Conservation (phyloP, 2,113 vertebrate genomes). For the Myotis yumanensis region DNA sequence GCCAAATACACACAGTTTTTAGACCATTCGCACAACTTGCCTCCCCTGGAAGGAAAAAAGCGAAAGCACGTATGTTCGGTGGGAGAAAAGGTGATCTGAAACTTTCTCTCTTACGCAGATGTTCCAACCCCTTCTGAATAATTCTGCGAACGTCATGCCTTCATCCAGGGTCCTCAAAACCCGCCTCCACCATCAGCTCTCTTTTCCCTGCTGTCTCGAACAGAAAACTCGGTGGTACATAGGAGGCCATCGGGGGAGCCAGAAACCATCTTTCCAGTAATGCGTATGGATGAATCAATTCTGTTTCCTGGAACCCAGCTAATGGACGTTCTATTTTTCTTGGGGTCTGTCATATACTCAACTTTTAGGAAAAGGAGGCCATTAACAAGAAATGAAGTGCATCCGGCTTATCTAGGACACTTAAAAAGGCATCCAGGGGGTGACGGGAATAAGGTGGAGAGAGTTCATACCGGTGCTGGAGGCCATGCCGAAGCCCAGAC, state of each 20-base stretch:
- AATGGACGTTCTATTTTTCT: background rate
- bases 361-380: background rate
- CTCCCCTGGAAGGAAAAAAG: background rate
- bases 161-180: background rate
- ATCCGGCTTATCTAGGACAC: background rate
- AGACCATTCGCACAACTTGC: no score
- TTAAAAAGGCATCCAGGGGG: background rate
- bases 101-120: background rate
- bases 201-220: background rate
- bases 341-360: background rate
- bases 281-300: background rate
- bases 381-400: background rate
- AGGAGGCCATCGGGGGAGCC: background rate
- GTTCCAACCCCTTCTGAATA: background rate
- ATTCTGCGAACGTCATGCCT: accelerated
- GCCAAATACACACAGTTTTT: background rate
- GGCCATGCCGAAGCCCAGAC: accelerated
- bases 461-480: background rate
- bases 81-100: background rate
- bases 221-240: background rate
- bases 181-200: background rate
- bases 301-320: background rate
- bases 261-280: background rate
- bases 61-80: background rate
- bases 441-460: background rate